Base-by-base conservation (phyloP, 2,113 vertebrate species). In the Pachycephala philippinensis region DNA sequence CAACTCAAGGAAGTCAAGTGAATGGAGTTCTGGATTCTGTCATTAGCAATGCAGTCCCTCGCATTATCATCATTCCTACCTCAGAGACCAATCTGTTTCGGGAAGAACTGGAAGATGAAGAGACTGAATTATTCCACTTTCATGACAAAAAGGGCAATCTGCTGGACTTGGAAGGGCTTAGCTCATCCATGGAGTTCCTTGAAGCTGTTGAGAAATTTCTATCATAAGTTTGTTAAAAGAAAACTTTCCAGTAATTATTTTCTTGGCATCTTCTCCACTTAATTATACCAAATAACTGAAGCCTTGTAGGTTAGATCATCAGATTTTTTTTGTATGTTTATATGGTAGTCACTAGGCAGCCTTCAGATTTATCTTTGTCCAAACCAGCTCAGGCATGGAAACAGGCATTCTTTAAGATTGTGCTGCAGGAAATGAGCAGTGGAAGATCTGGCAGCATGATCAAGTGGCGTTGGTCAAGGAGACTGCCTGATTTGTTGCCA, bases 121-220 rank as follows among this genome's bases (percentile, higher is more conserved):
- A 96, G 28, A 64, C 44, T 63, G 89, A 95, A 59, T 85, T 96
- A 80, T 96, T 97, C 54, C 80, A 66, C 39, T 94, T 97, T 52
- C 52, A 59, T 53, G 59, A 96, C 42, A 97, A 94, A 90, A 98
- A 95, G 53, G 40, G 66, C 33, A 93, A 92, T 80, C 85, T 97
- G 59, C 57, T 98, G 95, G 96, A 97, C 57, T 95, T 96, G 87
- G 96, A 97, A 94, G 95, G 93, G 64, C 92, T 97, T 75, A 94
- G 81, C 42, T 97, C 96, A 10, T 97, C 96, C 54, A 74, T 70
- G 16, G 96, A 97, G 7, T 95, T 97, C 63, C 96, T 96, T 87
- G 97, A 97, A 96, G 91, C 94, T 59, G 71, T 97, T 96, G 97
- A 98, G 84, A 97, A 95, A 89, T 97, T 97, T 94, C 95, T 98